Base-by-base conservation (phyloP, 2,797 vertebrate species). In the Nyctibius grandis region DNA sequence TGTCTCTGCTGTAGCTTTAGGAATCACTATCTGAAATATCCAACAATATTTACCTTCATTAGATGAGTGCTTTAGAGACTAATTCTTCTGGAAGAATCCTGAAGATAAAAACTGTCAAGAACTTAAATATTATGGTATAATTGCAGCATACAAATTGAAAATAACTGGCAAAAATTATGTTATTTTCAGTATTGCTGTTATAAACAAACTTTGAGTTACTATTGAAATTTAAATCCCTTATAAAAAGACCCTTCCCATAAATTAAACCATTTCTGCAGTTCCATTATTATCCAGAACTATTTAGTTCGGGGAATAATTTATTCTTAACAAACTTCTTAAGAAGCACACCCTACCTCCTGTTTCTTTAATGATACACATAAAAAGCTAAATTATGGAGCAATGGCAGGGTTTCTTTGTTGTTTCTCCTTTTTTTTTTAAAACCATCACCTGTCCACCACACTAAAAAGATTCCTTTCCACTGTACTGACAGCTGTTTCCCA, bases 401-500 rank as follows among this genome's bases (percentile, higher is more conserved):
- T 36, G 19, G 48, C 20, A 9, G 8, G 1, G 3, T 3, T 2
- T 12, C 68, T 83, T 48, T 85, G 11, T 80, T 13, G 4, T 60
- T 88, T 45, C 28, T 61, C 2, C 12, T 20, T 34, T 63, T 65
- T 31, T 67, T 79, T n/a, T 25, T 1, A 3, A 42, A 85, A 33
- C 38, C 20, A 2, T 51, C 77, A 93, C 74, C 91, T 85, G 57
- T 54, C 80, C 48, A 79, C 91, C 28, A 70, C 22, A 80, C 60
- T 79, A 92, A 94, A 91, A 44, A 95, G 86, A 95, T 92, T 95
- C 85, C 74, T 91, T 87, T 90, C 80, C 42, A 50, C 88, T 93
- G 74, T 82, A 81, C 95, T 90, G 91, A 92, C 94, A 96, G 91
- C 93, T 92, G 95, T 97, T 96, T 96, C 96, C 96, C 96, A 94